Evolutionary conservation across 2,113 vertebrate species (phyloP).

Genomic region (human (Homo sapiens)): GRCh38 chr1:185856501-185857000

Average conservation of each 20-base stretch:
- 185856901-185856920: neutral
- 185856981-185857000: conserved; percentile 1
- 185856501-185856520: neutral
- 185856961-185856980: neutral
- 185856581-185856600: neutral
- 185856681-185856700: neutral
- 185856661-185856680: neutral
- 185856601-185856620: neutral
- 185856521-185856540: neutral
- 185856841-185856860: neutral
- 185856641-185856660: neutral
- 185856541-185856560: neutral
- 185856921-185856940: neutral
- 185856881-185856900: neutral
- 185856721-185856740: neutral
- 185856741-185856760: neutral
- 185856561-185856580: neutral
- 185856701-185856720: neutral
- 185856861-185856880: neutral
- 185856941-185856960: neutral
- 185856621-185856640: neutral
- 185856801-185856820: neutral
- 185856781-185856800: neutral
- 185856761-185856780: neutral
- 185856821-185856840: neutral